Evolutionary conservation across 2,888 invertebrate genomes (phyloP).

Genomic region (Aphidoletes aphidimyza): DNA sequence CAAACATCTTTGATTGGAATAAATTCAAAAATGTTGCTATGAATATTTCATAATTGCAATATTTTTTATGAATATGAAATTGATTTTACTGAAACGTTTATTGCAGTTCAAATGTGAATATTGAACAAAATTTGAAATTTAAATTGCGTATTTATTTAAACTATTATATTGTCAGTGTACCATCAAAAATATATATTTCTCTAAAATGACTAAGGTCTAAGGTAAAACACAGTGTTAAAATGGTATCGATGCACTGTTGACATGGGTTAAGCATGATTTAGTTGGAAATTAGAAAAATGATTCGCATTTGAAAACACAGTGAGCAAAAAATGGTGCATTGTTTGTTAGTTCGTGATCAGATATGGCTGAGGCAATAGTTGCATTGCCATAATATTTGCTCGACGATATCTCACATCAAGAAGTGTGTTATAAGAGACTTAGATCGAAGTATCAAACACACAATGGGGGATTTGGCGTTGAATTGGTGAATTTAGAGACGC

Average conservation of each 20-base stretch:
- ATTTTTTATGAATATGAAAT: too few relatives aligned
- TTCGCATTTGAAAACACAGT: not conserved
- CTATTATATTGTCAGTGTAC: too few relatives aligned
- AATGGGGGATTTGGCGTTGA: not conserved
- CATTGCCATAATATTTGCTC: not conserved
- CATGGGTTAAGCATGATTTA: not conserved
- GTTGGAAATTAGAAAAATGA: slow-evolving; percentile 28
- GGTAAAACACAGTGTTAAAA: slow-evolving; percentile 51
- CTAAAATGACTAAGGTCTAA: too few relatives aligned
- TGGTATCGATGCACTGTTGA: slow-evolving; percentile 14
- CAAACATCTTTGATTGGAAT: too few relatives aligned
- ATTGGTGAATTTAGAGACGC: not conserved
- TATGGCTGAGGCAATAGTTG: slow-evolving; percentile 20
- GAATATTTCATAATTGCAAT: too few relatives aligned
- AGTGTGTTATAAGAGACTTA: not conserved
- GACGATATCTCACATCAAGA: not conserved
- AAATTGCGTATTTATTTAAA: too few relatives aligned
- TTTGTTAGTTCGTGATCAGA: slow-evolving; percentile 45
- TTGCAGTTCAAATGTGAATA: too few relatives aligned
- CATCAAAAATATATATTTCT: too few relatives aligned
- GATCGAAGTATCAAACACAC: not conserved
- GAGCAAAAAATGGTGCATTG: not conserved
- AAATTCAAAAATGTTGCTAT: too few relatives aligned
- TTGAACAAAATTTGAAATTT: too few relatives aligned
- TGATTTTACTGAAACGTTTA: too few relatives aligned